Conservation (phyloP, 1,140 invertebrate genomes). For the Tetramorium alpestre region DNA sequence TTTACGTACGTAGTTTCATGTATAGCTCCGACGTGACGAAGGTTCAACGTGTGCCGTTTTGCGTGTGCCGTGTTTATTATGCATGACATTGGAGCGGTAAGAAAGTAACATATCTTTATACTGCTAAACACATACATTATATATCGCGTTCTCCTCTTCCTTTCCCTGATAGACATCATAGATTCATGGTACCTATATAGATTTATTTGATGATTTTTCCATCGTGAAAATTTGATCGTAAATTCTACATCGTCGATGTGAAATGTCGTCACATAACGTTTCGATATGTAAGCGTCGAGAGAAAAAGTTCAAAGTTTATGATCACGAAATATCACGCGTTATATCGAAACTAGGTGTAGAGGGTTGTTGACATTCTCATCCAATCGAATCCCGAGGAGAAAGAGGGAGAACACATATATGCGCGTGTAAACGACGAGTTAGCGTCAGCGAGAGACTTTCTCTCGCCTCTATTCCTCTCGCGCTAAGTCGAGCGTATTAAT, state of each 20-base stretch:
- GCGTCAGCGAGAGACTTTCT: not conserved
- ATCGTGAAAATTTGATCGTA: not conserved
- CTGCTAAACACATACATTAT: constrained; percentile 23
- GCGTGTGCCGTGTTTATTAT: constrained; percentile 50
- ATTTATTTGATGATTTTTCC: constrained; percentile 8
- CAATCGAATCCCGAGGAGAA: not conserved
- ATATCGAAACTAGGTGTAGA: not conserved
- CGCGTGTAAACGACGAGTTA: constrained; percentile 37
- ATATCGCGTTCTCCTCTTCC: not conserved
- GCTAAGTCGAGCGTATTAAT: constrained; percentile 46
- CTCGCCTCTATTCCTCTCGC: not conserved
- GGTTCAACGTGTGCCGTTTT: constrained; percentile 48
- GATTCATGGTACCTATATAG: not conserved
- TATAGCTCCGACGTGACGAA: constrained; percentile 43
- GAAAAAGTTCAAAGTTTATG: not conserved
- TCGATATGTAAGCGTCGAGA: not conserved
- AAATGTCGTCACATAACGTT: not conserved
- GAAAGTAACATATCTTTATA: constrained; percentile 54
- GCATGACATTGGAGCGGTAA: constrained; percentile 55
- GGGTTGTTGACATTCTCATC: constrained; percentile 8
- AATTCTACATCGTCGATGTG: not conserved
- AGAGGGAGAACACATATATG: not conserved
- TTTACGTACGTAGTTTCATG: constrained; percentile 48
- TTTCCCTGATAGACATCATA: not conserved
- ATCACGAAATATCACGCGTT: not conserved